Evolutionary conservation across 2,113 vertebrate species (phyloP).

Genomic region (Eira barbara): DNA sequence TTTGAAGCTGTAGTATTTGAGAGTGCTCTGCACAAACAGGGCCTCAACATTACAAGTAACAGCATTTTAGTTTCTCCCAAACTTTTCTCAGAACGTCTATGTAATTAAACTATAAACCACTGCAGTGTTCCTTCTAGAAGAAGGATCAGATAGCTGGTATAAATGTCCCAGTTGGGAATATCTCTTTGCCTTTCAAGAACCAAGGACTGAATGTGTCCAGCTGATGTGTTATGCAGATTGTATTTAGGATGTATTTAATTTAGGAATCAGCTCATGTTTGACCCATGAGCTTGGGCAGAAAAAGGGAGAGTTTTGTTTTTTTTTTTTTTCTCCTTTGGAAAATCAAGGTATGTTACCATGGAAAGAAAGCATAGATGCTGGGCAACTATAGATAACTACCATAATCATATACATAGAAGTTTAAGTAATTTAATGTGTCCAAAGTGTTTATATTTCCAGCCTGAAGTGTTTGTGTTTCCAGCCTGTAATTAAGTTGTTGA

Average conservation of each 20-base stretch:
- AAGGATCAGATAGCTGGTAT: neutral
- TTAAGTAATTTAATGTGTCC: neutral
- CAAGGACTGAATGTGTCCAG: neutral
- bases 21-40: neutral
- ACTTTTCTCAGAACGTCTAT: neutral
- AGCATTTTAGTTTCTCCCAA: neutral
- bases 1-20: neutral
- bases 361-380: neutral
- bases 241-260: conserved; percentile 20
- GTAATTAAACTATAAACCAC: neutral
- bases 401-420: neutral
- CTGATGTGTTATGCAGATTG: neutral
- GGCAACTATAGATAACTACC: neutral
- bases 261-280: neutral
- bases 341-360: neutral
- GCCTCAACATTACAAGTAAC: neutral
- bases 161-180: neutral
- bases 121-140: neutral
- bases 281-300: neutral
- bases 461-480: neutral
- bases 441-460: neutral
- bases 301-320: neutral
- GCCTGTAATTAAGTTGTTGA: neutral
- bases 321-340: neutral
- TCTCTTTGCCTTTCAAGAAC: neutral